These are phyloP conservation scores for Hyperoplus immaculatus DNA, from an alignment of 2,797 vertebrate species.

Conservation along the genomic window DNA sequence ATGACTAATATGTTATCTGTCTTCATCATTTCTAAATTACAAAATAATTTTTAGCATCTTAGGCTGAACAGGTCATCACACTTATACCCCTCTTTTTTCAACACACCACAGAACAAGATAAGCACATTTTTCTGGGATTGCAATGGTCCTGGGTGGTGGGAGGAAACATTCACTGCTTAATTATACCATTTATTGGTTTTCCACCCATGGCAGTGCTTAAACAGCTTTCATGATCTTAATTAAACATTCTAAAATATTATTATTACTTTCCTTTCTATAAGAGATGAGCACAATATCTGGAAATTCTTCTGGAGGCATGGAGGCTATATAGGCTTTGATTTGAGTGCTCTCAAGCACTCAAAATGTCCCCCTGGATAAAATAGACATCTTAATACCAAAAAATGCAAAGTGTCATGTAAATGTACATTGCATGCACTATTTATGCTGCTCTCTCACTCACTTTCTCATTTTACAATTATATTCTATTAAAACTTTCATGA, in stretches of 20 bases:
- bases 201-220: neutral
- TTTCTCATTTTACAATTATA: neutral
- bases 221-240: constrained; percentile 16
- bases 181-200: constrained; percentile 20
- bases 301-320: neutral
- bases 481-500: constrained; percentile 33
- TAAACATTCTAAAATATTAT: constrained; percentile 3
- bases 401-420: constrained; percentile 25
- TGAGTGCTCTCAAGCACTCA: neutral
- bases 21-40: constrained; percentile 9
- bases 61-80: neutral
- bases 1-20: neutral
- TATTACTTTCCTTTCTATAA: neutral
- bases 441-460: neutral
- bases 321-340: neutral
- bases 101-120: neutral
- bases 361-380: constrained; percentile 21
- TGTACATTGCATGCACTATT: constrained; percentile 41
- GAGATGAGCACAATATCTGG: neutral
- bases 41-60: neutral
- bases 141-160: constrained; percentile 1
- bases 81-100: neutral
- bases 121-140: neutral
- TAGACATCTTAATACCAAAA: neutral
- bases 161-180: constrained; percentile 3